Conservation (phyloP, 2,113 vertebrate species). For the Perccottus glenii region DNA sequence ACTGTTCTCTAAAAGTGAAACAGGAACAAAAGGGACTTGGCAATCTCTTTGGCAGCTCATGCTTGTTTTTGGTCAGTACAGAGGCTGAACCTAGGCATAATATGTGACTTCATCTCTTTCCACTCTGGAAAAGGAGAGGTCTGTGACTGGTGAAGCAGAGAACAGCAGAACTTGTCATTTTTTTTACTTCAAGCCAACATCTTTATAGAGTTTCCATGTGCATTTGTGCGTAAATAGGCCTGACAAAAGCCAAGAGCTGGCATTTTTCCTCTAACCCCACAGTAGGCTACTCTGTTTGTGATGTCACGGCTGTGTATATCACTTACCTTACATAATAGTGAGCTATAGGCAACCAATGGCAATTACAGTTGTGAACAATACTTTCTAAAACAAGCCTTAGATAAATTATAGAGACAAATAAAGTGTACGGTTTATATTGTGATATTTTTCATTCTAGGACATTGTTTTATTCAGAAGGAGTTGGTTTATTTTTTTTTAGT, state of each 20-base stretch:
- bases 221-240: slow-evolving; percentile 29
- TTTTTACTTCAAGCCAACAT: slow-evolving; percentile 39
- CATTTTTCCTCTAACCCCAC: slow-evolving; percentile 15
- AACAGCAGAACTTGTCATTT: slow-evolving; percentile 52
- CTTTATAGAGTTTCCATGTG: slow-evolving; percentile 72
- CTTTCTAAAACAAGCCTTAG: background rate
- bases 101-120: slow-evolving; percentile 75
- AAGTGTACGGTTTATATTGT: no score
- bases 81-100: slow-evolving; percentile 30
- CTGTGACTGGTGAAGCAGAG: slow-evolving; percentile 56
- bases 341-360: background rate
- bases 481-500: slow-evolving; percentile 39
- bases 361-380: slow-evolving; percentile 1
- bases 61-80: slow-evolving; percentile 53
- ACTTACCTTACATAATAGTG: slow-evolving; percentile 21
- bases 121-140: slow-evolving; percentile 79
- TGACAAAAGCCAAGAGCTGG: slow-evolving; percentile 37
- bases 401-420: background rate
- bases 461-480: slow-evolving; percentile 21
- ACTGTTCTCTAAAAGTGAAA: slow-evolving; percentile 16
- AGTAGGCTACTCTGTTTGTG: slow-evolving; percentile 25
- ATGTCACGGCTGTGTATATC: background rate
- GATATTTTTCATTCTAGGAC: no score
- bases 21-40: slow-evolving; percentile 36
- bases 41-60: slow-evolving; percentile 25